Evolutionary conservation across 2,797 vertebrate genomes (phyloP).

Genomic region (Pygocentrus nattereri): DNA sequence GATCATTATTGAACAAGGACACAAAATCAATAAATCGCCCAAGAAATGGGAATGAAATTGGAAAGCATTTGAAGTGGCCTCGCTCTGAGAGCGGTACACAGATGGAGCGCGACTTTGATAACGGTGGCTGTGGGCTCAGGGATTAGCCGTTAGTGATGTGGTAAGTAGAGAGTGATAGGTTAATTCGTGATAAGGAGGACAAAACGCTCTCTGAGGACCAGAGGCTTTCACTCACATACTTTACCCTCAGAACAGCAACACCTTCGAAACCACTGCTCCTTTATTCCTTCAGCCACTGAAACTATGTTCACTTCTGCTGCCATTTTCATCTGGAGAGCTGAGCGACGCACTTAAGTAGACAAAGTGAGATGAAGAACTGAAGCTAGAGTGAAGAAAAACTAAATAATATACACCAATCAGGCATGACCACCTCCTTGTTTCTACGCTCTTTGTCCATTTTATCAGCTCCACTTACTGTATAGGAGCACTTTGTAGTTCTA

Average conservation of each 20-base stretch:
- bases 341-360: background rate
- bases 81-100: background rate
- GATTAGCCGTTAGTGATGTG: constrained; percentile 35
- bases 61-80: background rate
- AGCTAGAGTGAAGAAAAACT: no score
- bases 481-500: no score
- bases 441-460: no score
- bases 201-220: background rate
- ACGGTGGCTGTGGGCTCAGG: background rate
- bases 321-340: background rate
- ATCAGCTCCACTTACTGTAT: no score
- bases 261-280: background rate
- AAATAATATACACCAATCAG: no score
- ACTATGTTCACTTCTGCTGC: background rate
- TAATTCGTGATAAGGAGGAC: constrained; percentile 35
- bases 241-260: background rate
- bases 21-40: background rate
- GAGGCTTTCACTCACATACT: background rate
- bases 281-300: background rate
- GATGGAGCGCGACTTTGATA: background rate
- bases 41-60: background rate
- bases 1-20: background rate
- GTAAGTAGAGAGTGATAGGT: constrained; percentile 40
- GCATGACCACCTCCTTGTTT: no score
- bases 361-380: no score